phyloP scores from a whole-genome alignment of 53 echinoderm and acorn worm genomes.

The Apostichopus leukothele region DNA sequence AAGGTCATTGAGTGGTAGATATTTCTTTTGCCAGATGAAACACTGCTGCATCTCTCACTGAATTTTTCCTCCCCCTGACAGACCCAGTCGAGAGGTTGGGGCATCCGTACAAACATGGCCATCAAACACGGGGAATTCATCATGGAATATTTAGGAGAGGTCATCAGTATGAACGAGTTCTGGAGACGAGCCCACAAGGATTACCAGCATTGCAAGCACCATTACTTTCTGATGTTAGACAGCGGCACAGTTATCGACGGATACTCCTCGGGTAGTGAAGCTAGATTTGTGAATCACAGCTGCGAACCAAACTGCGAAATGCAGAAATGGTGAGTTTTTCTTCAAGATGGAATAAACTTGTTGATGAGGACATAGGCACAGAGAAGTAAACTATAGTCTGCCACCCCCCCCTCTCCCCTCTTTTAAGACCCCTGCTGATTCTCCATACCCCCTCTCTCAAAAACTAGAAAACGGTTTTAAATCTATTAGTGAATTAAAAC shows the following conservation, averaged over 20 bases:
- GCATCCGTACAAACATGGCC: conserved; percentile 61
- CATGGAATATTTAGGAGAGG: conserved; percentile 95
- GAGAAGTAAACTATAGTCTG: conserved; percentile 88
- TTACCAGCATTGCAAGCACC: conserved; percentile 96
- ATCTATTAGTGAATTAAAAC: no score
- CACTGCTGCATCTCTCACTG: no score
- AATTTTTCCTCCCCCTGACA: neutral
- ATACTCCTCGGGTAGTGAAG: conserved; percentile 90
- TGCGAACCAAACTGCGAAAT: conserved; percentile 98
- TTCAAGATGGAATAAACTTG: neutral
- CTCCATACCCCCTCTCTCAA: no score
- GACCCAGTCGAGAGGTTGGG: conserved; percentile 88
- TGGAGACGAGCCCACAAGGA: conserved; percentile 88
- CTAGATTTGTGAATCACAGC: conserved; percentile 97
- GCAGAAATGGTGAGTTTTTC: conserved; percentile 87
- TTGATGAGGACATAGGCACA: conserved; percentile 76
- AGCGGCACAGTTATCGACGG: conserved; percentile 97
- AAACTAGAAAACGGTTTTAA: no score
- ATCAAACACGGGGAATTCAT: conserved; percentile 78
- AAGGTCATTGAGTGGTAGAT: no score
- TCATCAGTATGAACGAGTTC: conserved; percentile 92
- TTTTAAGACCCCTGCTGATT: no score
- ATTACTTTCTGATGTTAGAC: conserved; percentile 95
- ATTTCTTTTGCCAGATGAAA: no score
- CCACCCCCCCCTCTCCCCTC: no score